These are phyloP conservation scores for Lanius collurio DNA, from an alignment of 2,113 vertebrate species.

Conservation along the genomic window DNA sequence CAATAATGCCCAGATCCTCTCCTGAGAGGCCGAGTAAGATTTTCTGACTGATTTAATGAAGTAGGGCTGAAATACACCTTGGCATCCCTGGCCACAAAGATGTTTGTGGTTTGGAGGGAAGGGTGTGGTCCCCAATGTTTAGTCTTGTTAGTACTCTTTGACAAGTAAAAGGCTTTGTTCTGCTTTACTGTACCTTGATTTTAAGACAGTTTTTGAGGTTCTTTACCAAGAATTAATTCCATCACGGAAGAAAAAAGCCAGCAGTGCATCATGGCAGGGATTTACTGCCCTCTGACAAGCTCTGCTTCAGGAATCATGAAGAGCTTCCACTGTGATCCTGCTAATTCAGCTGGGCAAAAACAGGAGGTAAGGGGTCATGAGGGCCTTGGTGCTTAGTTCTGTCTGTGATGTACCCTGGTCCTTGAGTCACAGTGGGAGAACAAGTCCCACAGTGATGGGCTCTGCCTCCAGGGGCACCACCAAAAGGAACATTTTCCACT, in stretches of 20 bases:
- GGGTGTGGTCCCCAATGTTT: neutral
- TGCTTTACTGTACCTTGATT: fast-evolving
- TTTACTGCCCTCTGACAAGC: neutral
- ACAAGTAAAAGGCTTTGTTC: neutral
- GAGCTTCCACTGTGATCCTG: neutral
- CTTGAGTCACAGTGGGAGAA: neutral
- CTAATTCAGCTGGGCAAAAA: neutral
- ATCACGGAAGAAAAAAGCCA: neutral
- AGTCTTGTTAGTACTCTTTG: neutral
- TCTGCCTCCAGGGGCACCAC: neutral
- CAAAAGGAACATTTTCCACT: neutral
- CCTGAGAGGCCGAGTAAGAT: neutral
- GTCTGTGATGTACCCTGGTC: neutral
- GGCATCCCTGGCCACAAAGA: neutral
- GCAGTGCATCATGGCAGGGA: too few species aligned
- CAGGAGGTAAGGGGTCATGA: fast-evolving
- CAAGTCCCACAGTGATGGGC: fast-evolving
- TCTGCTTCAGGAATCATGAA: neutral
- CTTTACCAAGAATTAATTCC: neutral
- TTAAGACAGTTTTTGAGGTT: neutral
- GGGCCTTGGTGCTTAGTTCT: neutral
- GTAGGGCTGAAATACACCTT: neutral
- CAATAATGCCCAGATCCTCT: neutral
- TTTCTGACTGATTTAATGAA: neutral
- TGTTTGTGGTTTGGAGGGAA: neutral